phyloP scores from a whole-genome alignment of 2,113 vertebrate genomes.

The Tetraodon nigroviridis region DNA sequence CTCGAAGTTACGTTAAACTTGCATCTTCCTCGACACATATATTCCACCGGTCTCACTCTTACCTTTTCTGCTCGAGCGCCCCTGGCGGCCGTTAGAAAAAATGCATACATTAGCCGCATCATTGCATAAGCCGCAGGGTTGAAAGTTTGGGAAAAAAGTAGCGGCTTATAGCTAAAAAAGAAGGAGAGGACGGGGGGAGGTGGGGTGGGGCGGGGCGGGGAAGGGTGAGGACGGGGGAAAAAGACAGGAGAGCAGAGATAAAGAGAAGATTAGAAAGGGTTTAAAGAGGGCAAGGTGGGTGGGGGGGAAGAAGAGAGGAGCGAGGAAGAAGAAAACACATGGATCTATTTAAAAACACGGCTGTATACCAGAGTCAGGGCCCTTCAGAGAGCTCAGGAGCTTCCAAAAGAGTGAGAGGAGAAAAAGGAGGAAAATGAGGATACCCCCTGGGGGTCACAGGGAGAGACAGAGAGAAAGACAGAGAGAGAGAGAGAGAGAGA shows the following conservation, averaged over 20 bases:
- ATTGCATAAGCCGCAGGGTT: too few species aligned
- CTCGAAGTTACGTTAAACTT: too few species aligned
- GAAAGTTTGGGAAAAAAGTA: too few species aligned
- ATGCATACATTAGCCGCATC: too few species aligned
- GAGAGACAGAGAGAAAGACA: constrained; percentile 56
- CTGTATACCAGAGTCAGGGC: constrained; percentile 69
- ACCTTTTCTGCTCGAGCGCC: too few species aligned
- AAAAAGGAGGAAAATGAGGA: constrained; percentile 31
- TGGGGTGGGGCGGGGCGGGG: constrained; percentile 58
- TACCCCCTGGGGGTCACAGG: constrained; percentile 56
- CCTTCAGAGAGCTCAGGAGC: constrained; percentile 63
- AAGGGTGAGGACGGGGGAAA: constrained; percentile 38
- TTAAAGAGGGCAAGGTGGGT: constrained; percentile 40
- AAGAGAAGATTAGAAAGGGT: constrained; percentile 65
- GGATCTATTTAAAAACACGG: constrained; percentile 74
- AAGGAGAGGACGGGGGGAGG: constrained; percentile 55
- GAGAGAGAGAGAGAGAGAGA: constrained; percentile 55
- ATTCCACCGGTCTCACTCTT: too few species aligned
- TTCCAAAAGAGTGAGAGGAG: constrained; percentile 32
- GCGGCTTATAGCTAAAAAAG: too few species aligned
- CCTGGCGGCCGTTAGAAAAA: too few species aligned
- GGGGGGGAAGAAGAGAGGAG: constrained; percentile 64
- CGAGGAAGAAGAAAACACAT: constrained; percentile 75
- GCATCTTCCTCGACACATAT: too few species aligned
- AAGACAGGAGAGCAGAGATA: constrained; percentile 63